Evolutionary conservation across 2,888 invertebrate species (phyloP), one percentile per base, ranked within the genome.

Genomic region (Temnothorax ravouxi): DNA sequence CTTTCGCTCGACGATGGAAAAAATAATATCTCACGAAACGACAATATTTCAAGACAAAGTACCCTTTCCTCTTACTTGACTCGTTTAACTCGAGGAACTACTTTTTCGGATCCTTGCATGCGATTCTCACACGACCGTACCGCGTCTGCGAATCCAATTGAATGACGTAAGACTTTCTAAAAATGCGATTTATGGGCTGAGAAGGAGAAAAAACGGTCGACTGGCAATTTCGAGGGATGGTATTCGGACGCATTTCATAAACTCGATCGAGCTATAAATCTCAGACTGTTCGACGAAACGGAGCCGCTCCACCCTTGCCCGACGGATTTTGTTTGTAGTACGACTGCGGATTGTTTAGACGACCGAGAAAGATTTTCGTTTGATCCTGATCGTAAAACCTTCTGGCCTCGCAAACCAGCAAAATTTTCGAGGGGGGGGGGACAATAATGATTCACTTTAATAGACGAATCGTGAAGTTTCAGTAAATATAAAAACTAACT

Each of bases 91-190:
- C 9, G 15, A 21, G 18, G 3, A 47, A 11, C 25, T 52, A 25
- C 18, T 76, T 50, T 61, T n/a, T 76, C 9, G 0, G 0, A 11
- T 25, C 50, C 13, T 25, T 13, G 25, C 29, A 15, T 44, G 25
- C 29, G 25, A 29, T 44, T 29, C 29, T 67, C 44, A n/a, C 2
- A 52, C 41, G 38, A 75, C 5, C 15, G 15, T 29, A 44, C 13
- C 34, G 5, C 54, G 56, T 44, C 56, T 67, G 44, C 69, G 25
- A 54, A 66, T 41, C 41, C 54, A 67, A 29, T 77, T 44, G 54
- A 56, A 21, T 74, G 81, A 81, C 84, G 84, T 81, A 81, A 72
- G 84, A 56, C 11, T 69, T 75, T 75, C 75, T 84, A 82, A 77
- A 85, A 85, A 77, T 85, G 71, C 75, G 69, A 54, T 62, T 83